Conservation (phyloP, 2,797 vertebrate species). For the Spondyliosoma cantharus region DNA sequence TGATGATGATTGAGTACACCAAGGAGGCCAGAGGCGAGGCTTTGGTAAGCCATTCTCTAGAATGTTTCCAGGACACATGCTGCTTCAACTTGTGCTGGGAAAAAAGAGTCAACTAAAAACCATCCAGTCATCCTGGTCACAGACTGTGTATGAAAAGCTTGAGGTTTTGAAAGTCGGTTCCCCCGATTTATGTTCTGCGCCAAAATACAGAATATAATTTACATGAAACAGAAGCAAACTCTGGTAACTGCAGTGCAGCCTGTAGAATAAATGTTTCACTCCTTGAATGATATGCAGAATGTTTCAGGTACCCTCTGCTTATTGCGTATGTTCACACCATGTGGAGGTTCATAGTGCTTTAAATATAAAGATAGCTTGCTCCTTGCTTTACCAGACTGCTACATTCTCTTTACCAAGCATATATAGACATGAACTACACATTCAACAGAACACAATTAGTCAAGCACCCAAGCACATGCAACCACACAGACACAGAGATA, state of each 20-base stretch:
- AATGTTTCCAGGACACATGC: constrained; percentile 29
- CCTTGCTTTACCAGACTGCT: constrained; percentile 17
- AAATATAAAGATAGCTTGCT: constrained; percentile 3
- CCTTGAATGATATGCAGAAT: constrained; percentile 10
- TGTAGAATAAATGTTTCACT: constrained; percentile 13
- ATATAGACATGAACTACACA: not conserved
- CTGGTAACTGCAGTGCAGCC: not conserved
- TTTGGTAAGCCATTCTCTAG: constrained; percentile 30
- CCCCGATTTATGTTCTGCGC: constrained; percentile 1
- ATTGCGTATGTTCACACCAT: not conserved
- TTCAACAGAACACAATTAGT: constrained; percentile 18
- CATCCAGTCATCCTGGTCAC: not conserved
- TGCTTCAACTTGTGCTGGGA: constrained; percentile 19
- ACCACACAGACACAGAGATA: constrained; percentile 22
- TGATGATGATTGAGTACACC: constrained; percentile 56
- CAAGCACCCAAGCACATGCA: not conserved
- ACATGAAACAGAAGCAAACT: constrained; percentile 31
- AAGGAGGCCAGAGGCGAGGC: constrained; percentile 34
- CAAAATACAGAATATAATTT: constrained; percentile 41
- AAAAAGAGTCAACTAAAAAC: constrained; percentile 14
- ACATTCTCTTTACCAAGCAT: not conserved
- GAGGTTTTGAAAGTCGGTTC: not conserved
- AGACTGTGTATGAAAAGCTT: not conserved
- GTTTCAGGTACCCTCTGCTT: constrained; percentile 22
- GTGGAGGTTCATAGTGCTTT: constrained; percentile 9